A percentile compares a stretch with the other conserved stretches of the same genome.
These are phyloP conservation scores for Cynodonichthys magdalenae DNA, from an alignment of 2,797 vertebrate genomes.

Conservation along the genomic window DNA sequence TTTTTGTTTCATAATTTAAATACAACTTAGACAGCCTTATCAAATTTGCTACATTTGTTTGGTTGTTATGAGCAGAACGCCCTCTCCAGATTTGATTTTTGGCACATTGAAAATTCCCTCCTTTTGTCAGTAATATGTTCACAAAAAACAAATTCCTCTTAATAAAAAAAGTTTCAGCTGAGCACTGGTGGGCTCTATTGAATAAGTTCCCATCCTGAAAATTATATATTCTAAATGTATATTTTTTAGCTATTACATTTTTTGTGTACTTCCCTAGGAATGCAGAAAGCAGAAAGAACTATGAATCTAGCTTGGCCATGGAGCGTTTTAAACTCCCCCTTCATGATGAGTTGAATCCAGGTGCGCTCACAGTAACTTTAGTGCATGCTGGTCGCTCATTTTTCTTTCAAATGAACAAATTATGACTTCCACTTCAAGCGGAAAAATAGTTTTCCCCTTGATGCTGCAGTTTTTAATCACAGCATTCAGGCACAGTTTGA, in stretches of 20 bases:
- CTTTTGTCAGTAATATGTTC: too few species aligned
- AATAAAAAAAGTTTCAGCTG: too few species aligned
- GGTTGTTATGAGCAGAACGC: neutral
- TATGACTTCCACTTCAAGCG: neutral
- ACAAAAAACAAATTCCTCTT: too few species aligned
- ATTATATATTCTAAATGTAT: too few species aligned
- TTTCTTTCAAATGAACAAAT: neutral
- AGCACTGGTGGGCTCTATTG: too few species aligned
- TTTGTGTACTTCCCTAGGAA: neutral
- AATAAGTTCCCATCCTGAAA: too few species aligned
- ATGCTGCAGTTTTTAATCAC: constrained; percentile 7
- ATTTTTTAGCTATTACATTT: too few species aligned
- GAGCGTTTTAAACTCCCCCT: neutral
- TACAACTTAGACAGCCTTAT: neutral
- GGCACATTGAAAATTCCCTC: neutral
- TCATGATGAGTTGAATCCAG: constrained; percentile 10
- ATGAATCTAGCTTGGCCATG: neutral
- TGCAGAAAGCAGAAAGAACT: too few species aligned
- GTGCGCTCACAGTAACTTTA: neutral
- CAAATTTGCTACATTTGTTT: neutral
- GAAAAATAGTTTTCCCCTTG: neutral
- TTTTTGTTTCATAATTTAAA: too few species aligned
- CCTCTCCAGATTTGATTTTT: neutral
- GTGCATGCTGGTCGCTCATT: neutral
- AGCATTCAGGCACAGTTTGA: constrained; percentile 2